phyloP scores from a whole-genome alignment of 2,888 invertebrate genomes.

The Trisateles emortualis region DNA sequence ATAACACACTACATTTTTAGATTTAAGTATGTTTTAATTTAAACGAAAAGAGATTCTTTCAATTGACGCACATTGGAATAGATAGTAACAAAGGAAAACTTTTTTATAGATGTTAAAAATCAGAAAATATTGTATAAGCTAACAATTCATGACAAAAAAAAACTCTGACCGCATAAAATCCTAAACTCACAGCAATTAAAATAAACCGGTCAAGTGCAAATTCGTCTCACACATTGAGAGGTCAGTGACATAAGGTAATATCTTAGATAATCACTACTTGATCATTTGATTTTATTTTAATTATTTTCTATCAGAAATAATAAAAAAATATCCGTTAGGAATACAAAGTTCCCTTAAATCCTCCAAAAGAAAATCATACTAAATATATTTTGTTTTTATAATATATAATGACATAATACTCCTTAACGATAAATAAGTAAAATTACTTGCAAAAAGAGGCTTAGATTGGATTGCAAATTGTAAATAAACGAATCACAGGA shows the following conservation, averaged over 20 bases:
- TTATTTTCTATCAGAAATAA: background rate
- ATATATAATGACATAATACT: no score
- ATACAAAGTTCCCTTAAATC: no score
- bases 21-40: constrained; percentile 21
- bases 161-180: background rate
- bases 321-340: background rate
- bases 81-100: background rate
- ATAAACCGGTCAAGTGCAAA: constrained; percentile 14
- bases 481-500: no score
- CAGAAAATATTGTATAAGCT: no score
- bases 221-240: constrained; percentile 9
- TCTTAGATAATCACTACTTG: constrained; percentile 9
- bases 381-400: no score
- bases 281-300: constrained; percentile 4
- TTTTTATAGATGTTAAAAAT: no score
- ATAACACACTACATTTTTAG: constrained; percentile 24
- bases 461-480: no score
- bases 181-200: constrained; percentile 3
- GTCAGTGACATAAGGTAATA: constrained; percentile 18
- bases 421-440: no score
- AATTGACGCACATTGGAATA: constrained; percentile 30
- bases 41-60: constrained; percentile 28
- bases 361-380: no score
- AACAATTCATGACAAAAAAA: background rate
- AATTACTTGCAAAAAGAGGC: no score